Evolutionary conservation across 2,888 invertebrate genomes (phyloP).

Genomic region (Phragmatobia fuliginosa): DNA sequence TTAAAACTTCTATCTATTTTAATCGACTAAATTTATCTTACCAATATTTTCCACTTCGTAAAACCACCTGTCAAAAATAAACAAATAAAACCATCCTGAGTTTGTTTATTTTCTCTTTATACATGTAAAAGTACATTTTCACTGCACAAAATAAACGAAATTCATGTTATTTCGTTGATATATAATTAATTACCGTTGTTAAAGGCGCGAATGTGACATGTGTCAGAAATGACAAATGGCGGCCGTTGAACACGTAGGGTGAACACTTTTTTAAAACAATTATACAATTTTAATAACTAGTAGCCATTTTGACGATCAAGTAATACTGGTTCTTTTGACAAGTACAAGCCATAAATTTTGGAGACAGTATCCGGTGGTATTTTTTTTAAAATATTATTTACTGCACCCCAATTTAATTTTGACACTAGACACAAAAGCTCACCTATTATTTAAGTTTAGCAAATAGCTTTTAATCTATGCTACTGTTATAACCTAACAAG

Average conservation of each 20-base stretch:
- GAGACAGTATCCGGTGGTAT: neutral
- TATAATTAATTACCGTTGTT: constrained; percentile 1
- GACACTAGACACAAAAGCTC: neutral
- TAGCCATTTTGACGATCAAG: neutral
- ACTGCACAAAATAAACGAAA: constrained; percentile 7
- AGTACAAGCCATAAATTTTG: neutral
- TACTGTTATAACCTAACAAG: neutral
- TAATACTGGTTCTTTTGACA: neutral
- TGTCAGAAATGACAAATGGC: constrained; percentile 41
- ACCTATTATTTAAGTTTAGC: neutral
- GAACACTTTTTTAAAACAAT: constrained; percentile 9
- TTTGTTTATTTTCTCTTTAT: neutral
- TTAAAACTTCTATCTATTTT: neutral
- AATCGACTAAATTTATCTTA: neutral
- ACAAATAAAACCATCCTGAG: neutral
- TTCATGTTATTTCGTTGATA: constrained; percentile 8
- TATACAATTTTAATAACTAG: constrained; percentile 1
- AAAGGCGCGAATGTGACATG: constrained; percentile 38
- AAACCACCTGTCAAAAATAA: neutral
- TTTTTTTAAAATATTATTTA: neutral
- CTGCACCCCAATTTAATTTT: neutral
- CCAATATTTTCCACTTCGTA: neutral
- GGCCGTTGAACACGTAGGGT: neutral
- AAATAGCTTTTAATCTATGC: too few relatives aligned
- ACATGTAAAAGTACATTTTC: neutral